phyloP scores from a whole-genome alignment of 2,797 vertebrate species.

The Mus caroli region DNA sequence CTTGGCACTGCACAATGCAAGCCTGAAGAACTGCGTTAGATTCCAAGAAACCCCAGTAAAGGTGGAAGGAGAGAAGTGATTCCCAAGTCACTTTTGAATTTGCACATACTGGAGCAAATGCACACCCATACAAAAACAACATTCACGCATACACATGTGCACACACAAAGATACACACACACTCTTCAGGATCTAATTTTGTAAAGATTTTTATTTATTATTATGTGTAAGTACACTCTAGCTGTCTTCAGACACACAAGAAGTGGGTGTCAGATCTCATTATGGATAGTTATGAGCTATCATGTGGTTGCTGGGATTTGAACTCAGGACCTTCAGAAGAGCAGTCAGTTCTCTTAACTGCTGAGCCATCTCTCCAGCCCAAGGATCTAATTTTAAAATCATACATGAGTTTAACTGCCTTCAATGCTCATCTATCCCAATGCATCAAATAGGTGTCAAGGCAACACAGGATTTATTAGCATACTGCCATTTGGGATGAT shows the following conservation, averaged over 20 bases:
- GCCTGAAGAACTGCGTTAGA: not conserved
- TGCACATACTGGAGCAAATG: not conserved
- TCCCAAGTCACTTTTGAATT: not conserved
- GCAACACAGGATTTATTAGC: not conserved
- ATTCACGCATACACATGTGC: fast-evolving
- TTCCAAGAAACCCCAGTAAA: not conserved
- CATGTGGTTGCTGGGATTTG: too few species aligned
- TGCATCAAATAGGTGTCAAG: not conserved
- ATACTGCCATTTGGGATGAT: not conserved
- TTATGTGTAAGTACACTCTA: too few species aligned
- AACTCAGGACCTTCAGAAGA: too few species aligned
- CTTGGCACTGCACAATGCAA: not conserved
- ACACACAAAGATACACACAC: not conserved
- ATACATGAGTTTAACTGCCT: not conserved
- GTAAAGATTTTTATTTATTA: too few species aligned
- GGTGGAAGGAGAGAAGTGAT: not conserved
- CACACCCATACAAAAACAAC: not conserved
- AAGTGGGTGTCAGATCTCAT: too few species aligned
- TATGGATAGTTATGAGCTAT: too few species aligned
- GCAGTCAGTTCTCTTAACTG: too few species aligned
- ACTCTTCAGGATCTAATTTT: not conserved
- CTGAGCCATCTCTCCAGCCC: too few species aligned
- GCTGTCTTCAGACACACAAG: too few species aligned
- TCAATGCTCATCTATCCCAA: not conserved
- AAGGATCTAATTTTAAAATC: not conserved